Conservation (phyloP, 1,140 invertebrate genomes). For the Anastrepha obliqua region DNA sequence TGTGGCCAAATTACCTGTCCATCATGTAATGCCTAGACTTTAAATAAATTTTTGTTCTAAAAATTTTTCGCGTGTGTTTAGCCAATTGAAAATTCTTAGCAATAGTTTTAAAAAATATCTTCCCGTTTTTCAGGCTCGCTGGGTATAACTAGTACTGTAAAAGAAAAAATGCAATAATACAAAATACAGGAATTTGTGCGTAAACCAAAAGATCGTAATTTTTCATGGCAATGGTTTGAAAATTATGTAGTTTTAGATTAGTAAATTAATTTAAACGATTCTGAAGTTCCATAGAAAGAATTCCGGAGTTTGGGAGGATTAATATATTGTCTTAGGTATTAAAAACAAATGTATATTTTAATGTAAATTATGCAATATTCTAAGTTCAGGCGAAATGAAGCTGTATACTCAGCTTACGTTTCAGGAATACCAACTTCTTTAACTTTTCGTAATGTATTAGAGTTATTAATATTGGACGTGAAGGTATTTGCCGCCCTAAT, state of each 20-base stretch:
- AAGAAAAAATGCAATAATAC: conserved; percentile 56
- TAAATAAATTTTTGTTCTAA: not conserved
- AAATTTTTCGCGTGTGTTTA: not conserved
- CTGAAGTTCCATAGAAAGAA: not conserved
- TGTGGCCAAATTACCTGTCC: conserved; percentile 3
- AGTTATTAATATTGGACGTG: too few relatives aligned
- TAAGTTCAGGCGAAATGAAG: too few relatives aligned
- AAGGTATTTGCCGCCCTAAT: too few relatives aligned
- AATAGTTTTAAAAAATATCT: conserved; percentile 64
- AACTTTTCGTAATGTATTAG: too few relatives aligned
- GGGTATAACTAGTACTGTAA: conserved; percentile 70
- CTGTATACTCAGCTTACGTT: too few relatives aligned
- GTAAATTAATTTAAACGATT: not conserved
- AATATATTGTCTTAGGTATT: not conserved
- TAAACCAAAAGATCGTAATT: not conserved
- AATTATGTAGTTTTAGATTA: too few relatives aligned
- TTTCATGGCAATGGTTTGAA: not conserved
- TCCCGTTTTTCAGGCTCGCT: conserved; percentile 65
- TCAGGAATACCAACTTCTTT: too few relatives aligned
- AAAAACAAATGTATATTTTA: too few relatives aligned
- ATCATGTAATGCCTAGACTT: not conserved
- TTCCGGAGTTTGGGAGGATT: not conserved
- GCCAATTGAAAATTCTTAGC: not conserved
- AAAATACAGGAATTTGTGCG: conserved; percentile 2
- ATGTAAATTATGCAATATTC: too few relatives aligned